phyloP scores from a whole-genome alignment of 2,888 invertebrate species.

The Aquatica leii region DNA sequence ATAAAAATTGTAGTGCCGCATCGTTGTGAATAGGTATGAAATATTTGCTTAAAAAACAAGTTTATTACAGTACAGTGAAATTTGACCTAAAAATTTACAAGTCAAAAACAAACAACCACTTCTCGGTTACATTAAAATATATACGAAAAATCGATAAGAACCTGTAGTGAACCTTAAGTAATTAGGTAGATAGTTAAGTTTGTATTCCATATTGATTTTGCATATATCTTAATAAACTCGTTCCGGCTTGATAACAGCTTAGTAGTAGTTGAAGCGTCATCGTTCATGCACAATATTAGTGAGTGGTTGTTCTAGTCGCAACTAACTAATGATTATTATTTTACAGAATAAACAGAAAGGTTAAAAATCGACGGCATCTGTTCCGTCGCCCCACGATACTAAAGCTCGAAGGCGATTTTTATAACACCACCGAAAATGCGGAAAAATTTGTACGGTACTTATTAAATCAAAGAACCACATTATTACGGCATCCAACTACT shows the following conservation, averaged over 20 bases:
- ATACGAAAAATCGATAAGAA: too few relatives aligned
- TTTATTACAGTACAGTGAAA: too few relatives aligned
- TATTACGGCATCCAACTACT: constrained; percentile 58
- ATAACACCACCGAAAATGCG: constrained; percentile 60
- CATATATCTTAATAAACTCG: constrained; percentile 51
- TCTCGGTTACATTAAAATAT: too few relatives aligned
- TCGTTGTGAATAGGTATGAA: too few relatives aligned
- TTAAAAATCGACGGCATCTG: constrained; percentile 54
- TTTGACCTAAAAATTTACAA: too few relatives aligned
- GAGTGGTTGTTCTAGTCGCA: not conserved
- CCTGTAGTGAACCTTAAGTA: too few relatives aligned
- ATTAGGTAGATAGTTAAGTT: too few relatives aligned
- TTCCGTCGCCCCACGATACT: constrained; percentile 60
- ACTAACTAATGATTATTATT: not conserved
- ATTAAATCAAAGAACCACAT: constrained; percentile 58
- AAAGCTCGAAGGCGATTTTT: constrained; percentile 63
- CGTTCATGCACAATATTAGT: not conserved
- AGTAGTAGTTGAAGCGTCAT: not conserved
- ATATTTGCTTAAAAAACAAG: too few relatives aligned
- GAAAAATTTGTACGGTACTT: constrained; percentile 62
- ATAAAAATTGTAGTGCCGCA: too few relatives aligned
- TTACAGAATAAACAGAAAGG: constrained; percentile 32
- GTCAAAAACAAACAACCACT: too few relatives aligned
- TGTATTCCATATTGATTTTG: constrained; percentile 51
- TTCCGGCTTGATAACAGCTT: constrained; percentile 48